phyloP scores from a whole-genome alignment of 1,140 invertebrate genomes.

The Cepaea nemoralis region DNA sequence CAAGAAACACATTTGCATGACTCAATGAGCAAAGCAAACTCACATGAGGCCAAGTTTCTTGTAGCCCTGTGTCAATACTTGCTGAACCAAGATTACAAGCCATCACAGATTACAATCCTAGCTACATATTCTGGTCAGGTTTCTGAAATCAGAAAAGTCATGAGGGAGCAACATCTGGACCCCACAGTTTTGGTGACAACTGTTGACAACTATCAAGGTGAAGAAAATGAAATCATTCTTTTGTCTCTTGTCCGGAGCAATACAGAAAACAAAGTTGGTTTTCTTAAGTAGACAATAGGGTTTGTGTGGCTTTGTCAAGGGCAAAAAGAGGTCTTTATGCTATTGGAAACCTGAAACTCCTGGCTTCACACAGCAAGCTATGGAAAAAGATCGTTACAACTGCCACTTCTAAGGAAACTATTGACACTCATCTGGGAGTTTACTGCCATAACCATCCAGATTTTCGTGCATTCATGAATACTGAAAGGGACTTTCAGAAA shows the following conservation, averaged over 20 bases:
- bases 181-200: slow-evolving; percentile 74
- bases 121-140: slow-evolving; percentile 71
- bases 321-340: slow-evolving; percentile 81
- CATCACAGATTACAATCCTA: slow-evolving; percentile 69
- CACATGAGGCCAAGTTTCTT: slow-evolving; percentile 67
- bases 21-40: slow-evolving; percentile 66
- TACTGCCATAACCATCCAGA: slow-evolving; percentile 37
- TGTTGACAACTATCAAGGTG: slow-evolving; percentile 82
- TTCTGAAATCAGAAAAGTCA: slow-evolving; percentile 11
- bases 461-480: background rate
- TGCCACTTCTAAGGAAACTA: background rate
- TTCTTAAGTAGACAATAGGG: slow-evolving; percentile 80
- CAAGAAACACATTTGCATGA: slow-evolving; percentile 62
- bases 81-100: slow-evolving; percentile 67
- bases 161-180: background rate
- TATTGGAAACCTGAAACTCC: slow-evolving; percentile 79
- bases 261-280: slow-evolving; percentile 79
- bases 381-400: slow-evolving; percentile 36
- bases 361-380: slow-evolving; percentile 28
- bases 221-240: slow-evolving; percentile 87
- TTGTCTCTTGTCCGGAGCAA: slow-evolving; percentile 84
- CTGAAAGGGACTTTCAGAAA: background rate
- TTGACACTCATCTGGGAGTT: slow-evolving; percentile 30
- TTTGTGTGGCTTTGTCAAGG: slow-evolving; percentile 86
- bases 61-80: slow-evolving; percentile 66